Evolutionary conservation across 2,888 invertebrate genomes (phyloP).

Genomic region (Temnothorax ravouxi): DNA sequence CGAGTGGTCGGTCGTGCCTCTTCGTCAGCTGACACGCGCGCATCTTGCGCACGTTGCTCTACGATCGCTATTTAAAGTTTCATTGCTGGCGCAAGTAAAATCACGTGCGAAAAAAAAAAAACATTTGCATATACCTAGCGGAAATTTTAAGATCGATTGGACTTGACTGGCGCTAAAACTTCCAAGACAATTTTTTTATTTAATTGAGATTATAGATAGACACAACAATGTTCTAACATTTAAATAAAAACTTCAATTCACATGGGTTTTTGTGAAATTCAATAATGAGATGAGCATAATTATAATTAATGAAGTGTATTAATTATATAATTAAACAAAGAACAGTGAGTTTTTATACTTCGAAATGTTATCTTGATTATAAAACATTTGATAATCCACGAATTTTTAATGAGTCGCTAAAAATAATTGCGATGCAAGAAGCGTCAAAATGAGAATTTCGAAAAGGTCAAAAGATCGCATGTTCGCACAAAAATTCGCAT

Average conservation of each 20-base stretch:
- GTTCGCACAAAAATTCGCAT: neutral
- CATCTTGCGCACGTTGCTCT: constrained; percentile 59
- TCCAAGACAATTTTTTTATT: neutral
- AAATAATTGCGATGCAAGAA: neutral
- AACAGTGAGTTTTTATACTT: neutral
- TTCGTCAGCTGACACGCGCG: constrained; percentile 65
- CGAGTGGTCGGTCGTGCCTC: constrained; percentile 42
- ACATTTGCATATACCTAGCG: neutral
- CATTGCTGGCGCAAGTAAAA: constrained; percentile 13
- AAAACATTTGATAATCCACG: neutral
- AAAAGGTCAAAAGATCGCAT: neutral
- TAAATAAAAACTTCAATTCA: neutral
- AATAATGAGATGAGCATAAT: neutral
- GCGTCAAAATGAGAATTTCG: neutral
- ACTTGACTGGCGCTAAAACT: neutral
- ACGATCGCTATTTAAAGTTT: constrained; percentile 69
- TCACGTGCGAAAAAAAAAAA: neutral
- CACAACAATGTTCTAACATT: neutral
- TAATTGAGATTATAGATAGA: neutral
- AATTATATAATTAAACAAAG: neutral
- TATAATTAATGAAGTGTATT: neutral
- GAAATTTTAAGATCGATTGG: neutral
- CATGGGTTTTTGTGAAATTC: neutral
- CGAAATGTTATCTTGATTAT: neutral
- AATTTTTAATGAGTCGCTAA: neutral